These are phyloP conservation scores for Torymus texanus DNA, from an alignment of 2,888 invertebrate species.

Conservation along the genomic window DNA sequence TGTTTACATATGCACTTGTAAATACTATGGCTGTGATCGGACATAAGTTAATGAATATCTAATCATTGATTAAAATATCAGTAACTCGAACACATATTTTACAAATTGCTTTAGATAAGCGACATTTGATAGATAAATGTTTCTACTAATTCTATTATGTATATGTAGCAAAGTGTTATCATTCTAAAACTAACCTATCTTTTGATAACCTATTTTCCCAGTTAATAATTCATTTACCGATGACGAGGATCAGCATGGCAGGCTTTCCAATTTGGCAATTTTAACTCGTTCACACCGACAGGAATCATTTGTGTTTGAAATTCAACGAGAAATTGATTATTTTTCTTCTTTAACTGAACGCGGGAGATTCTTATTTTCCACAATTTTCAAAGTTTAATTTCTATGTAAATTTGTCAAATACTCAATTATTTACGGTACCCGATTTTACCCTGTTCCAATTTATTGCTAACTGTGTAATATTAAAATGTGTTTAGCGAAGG, in stretches of 20 bases:
- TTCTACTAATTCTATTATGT: too few relatives aligned
- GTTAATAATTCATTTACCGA: slow-evolving; percentile 28
- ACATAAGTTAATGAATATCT: too few relatives aligned
- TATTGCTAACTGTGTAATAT: neutral
- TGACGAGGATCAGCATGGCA: slow-evolving; percentile 30
- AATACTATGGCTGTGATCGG: neutral
- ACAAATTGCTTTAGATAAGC: too few relatives aligned
- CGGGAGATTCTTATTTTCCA: neutral
- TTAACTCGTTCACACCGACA: neutral
- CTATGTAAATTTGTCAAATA: neutral
- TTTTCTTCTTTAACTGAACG: slow-evolving; percentile 9
- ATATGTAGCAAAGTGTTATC: too few relatives aligned
- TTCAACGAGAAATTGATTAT: neutral
- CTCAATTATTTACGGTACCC: neutral
- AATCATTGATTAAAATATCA: too few relatives aligned
- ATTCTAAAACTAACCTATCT: slow-evolving; percentile 52
- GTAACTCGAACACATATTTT: too few relatives aligned
- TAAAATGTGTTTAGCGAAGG: slow-evolving; percentile 15
- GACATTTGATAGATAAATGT: too few relatives aligned
- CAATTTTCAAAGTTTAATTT: neutral
- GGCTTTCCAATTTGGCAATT: slow-evolving; percentile 11
- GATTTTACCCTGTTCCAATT: slow-evolving; percentile 1
- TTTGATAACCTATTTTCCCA: slow-evolving; percentile 54
- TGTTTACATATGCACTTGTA: slow-evolving; percentile 13
- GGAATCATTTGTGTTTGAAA: neutral